Base-by-base conservation (phyloP, 2,888 invertebrate genomes). In the Drosophila birchii region DNA sequence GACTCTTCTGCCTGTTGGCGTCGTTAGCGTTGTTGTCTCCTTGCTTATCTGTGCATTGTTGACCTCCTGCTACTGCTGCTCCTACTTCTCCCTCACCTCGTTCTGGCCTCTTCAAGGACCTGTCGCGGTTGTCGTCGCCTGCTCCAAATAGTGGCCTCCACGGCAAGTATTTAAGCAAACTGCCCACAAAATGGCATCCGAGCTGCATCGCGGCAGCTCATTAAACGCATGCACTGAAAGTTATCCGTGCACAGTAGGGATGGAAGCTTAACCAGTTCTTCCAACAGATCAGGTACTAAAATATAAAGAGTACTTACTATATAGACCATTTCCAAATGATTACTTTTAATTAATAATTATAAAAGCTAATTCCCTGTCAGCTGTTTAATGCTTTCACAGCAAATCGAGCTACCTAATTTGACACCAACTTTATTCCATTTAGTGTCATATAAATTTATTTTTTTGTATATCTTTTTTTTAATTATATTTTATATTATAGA, bases 151-250 rank as follows among this genome's bases (percentile, higher is more conserved):
- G 68, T 9, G 36, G 61, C 51, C 72, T 41, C 53, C 54, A 54
- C 54, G 41, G 56, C 57, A 16, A 54, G 63, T 61, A 61, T 53
- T 71, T 78, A 66, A 78, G 60, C 80, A 60, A 75, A 71, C 68
- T 85, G 88, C 67, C 88, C 88, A 54, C 86, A 85, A 81, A 87
- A 75, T 71, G 82, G 69, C 76, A 71, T 51, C 45, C 57, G 63
- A 41, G 56, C 49, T 68, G 78, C 74, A 73, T 68, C 68, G 60
- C 69, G 74, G 86, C 80, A 87, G 80, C 86, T 84, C 88, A 87
- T 84, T 84, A 87, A 84, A 79, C 69, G 80, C 85, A 81, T 81
- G 73, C 85, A 75, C 78, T 38, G 68, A 60, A 66, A 69, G 58
- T 78, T 60, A 54, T 45, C 18, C 36, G n/a, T 29, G 16, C 45